Conservation (phyloP, 2,113 vertebrate species). For the Ancistrus triradiatus region DNA sequence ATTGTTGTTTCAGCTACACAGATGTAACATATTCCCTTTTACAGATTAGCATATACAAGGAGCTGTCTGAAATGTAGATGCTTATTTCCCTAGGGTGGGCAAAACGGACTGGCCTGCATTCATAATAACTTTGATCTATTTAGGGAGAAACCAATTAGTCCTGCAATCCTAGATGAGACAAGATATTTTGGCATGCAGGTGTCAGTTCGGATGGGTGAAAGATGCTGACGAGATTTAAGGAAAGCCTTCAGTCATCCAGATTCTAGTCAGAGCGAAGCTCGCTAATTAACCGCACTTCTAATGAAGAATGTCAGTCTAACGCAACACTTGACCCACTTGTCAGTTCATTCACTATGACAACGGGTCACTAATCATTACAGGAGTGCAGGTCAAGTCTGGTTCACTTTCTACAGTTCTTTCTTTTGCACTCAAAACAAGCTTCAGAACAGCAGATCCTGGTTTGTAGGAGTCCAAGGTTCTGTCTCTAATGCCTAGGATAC, state of each 20-base stretch:
- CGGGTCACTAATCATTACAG: too few species aligned
- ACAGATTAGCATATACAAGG: background rate
- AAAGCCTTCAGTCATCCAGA: background rate
- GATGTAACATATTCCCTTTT: background rate
- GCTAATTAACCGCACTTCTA: background rate
- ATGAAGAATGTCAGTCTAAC: slow-evolving; percentile 1
- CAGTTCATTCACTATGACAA: too few species aligned
- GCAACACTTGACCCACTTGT: too few species aligned
- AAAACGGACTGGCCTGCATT: slow-evolving; percentile 12
- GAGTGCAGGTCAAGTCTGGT: too few species aligned
- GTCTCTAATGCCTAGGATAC: background rate
- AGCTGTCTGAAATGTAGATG: background rate
- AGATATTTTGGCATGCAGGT: too few species aligned
- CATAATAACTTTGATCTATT: slow-evolving; percentile 38
- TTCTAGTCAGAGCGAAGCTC: background rate
- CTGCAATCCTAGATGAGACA: slow-evolving; percentile 4
- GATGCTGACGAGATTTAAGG: background rate
- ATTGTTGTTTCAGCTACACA: background rate
- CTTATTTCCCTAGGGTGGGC: slow-evolving; percentile 15
- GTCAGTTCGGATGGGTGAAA: background rate
- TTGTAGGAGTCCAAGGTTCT: background rate
- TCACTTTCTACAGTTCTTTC: too few species aligned
- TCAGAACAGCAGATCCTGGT: too few species aligned
- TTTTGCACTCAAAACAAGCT: too few species aligned
- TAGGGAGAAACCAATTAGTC: slow-evolving; percentile 23